Conservation (phyloP, 1,140 invertebrate species). For the Archegozetes longisetosus region DNA sequence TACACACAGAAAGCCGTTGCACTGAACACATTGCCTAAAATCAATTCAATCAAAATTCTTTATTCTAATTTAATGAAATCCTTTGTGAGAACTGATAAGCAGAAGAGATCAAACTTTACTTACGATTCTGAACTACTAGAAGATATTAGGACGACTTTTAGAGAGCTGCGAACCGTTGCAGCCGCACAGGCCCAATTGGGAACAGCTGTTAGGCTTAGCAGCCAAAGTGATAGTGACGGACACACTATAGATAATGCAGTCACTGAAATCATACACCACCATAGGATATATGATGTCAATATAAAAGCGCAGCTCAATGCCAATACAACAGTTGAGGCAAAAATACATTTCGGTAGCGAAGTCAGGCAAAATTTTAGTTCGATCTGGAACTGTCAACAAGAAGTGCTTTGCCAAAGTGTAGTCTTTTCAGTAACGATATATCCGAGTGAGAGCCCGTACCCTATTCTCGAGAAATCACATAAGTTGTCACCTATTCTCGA, state of each 20-base stretch:
- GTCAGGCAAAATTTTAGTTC: background rate
- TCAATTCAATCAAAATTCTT: background rate
- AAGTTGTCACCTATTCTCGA: constrained; percentile 17
- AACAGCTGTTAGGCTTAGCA: background rate
- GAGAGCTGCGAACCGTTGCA: background rate
- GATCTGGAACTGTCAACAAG: constrained; percentile 4
- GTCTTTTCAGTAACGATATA: constrained; percentile 19
- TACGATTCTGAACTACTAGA: background rate
- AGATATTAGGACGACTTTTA: constrained; percentile 7
- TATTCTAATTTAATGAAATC: constrained; percentile 12
- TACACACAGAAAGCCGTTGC: constrained; percentile 9
- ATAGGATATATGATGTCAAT: constrained; percentile 1
- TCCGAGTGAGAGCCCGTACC: constrained; percentile 16
- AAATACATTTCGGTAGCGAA: constrained; percentile 4
- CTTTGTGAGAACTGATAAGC: constrained; percentile 2
- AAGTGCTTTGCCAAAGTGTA: constrained; percentile 15
- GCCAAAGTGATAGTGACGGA: background rate
- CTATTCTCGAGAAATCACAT: background rate
- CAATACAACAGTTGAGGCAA: background rate
- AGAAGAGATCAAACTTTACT: background rate
- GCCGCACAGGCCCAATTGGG: constrained; percentile 12
- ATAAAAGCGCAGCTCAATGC: background rate
- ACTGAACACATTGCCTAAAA: constrained; percentile 1
- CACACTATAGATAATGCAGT: constrained; percentile 4
- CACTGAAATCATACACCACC: background rate